Percentiles rank a stretch among this genome's conserved stretches.
Conservation (phyloP, 2,113 vertebrate genomes). For the Clinocottus analis region DNA sequence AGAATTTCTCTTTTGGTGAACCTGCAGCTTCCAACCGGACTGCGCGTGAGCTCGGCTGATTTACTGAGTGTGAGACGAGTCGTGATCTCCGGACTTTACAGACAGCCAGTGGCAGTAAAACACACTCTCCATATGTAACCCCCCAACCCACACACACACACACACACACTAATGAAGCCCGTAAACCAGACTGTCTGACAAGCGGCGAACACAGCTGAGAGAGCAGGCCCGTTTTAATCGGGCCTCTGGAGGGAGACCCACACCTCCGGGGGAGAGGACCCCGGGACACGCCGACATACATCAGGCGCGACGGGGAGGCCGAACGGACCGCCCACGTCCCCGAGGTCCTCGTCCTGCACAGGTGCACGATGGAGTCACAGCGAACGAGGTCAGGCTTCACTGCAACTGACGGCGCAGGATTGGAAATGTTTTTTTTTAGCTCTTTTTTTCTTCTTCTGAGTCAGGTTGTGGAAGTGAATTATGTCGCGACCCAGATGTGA, state of each 20-base stretch:
- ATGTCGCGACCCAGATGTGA: slow-evolving; percentile 42
- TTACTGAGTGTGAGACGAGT: slow-evolving; percentile 76
- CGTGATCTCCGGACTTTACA: slow-evolving; percentile 80
- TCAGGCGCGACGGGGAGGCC: slow-evolving; percentile 75
- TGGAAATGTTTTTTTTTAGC: slow-evolving; percentile 27
- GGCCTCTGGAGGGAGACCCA: slow-evolving; percentile 73
- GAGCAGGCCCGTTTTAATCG: slow-evolving; percentile 76
- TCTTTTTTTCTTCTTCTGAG: slow-evolving; percentile 5
- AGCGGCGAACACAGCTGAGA: slow-evolving; percentile 81
- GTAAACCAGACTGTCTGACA: slow-evolving; percentile 83
- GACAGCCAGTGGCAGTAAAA: slow-evolving; percentile 86
- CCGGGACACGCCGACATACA: slow-evolving; percentile 71
- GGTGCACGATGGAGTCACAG: slow-evolving; percentile 73
- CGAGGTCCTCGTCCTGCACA: slow-evolving; percentile 64
- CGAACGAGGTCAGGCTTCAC: slow-evolving; percentile 50
- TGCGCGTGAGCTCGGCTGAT: slow-evolving; percentile 62
- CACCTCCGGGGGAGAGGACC: slow-evolving; percentile 63
- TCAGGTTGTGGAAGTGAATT: slow-evolving; percentile 41
- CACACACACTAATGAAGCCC: slow-evolving; percentile 82
- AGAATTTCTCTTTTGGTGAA: not conserved
- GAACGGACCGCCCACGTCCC: slow-evolving; percentile 41
- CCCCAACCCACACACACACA: no score
- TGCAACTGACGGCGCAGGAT: slow-evolving; percentile 36
- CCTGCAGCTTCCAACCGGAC: slow-evolving; percentile 13
- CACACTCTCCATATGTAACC: slow-evolving; percentile 80